Evolutionary conservation across 2,113 vertebrate species (phyloP).

Genomic region (Mixornis gularis): DNA sequence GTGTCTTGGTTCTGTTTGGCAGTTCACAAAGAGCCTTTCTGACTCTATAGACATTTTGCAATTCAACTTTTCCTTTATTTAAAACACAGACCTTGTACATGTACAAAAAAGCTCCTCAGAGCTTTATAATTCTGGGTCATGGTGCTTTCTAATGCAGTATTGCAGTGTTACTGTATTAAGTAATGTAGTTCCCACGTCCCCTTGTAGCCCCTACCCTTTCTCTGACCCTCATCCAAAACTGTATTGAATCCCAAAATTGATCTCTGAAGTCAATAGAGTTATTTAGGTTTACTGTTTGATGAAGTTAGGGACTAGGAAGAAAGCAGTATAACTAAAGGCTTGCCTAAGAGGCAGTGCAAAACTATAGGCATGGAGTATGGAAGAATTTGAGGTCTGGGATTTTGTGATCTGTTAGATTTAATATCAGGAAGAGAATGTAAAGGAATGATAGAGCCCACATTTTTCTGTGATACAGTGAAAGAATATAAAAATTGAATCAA

Average conservation of each 20-base stretch:
- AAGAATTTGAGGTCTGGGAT: background rate
- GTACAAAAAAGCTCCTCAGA: background rate
- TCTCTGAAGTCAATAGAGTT: background rate
- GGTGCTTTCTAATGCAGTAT: background rate
- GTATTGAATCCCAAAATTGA: background rate
- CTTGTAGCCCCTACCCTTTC: background rate
- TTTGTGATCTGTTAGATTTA: background rate
- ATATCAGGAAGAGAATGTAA: background rate
- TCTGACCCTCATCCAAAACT: background rate
- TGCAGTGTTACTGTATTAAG: background rate
- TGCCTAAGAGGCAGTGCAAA: background rate
- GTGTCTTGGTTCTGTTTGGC: constrained; percentile 1
- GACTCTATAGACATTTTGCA: background rate
- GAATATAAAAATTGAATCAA: background rate
- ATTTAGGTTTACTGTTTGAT: background rate
- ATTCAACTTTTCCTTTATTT: constrained; percentile 24
- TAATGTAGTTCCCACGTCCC: background rate
- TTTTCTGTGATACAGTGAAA: background rate
- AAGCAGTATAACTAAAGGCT: background rate
- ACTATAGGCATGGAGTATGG: background rate
- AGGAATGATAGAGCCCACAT: background rate
- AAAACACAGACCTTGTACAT: background rate
- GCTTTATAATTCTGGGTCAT: background rate
- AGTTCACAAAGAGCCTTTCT: background rate
- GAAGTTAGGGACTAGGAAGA: background rate